Percentiles rank a stretch among this genome's conserved stretches.
phyloP scores from a whole-genome alignment of 1,140 invertebrate species.

The Fopius arisanus region DNA sequence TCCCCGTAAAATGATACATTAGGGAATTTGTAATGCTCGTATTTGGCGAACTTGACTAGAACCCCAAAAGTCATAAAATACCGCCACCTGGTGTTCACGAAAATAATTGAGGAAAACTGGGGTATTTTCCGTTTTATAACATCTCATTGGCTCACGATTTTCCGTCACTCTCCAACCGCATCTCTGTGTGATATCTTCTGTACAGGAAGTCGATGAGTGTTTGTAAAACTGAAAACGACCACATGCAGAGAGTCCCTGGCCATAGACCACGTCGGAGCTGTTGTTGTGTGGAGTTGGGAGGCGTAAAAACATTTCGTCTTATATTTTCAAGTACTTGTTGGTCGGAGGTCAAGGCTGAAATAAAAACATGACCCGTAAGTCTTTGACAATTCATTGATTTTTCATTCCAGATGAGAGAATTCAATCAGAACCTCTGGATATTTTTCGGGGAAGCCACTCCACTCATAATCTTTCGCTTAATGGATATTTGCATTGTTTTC shows the following conservation, averaged over 20 bases:
- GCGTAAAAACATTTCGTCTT: constrained; percentile 25
- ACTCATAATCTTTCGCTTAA: not conserved
- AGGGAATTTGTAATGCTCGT: too few relatives aligned
- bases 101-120: not conserved
- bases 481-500: not conserved
- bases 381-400: not conserved
- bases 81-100: not conserved
- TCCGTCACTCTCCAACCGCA: not conserved
- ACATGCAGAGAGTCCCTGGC: not conserved
- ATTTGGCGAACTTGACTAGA: too few relatives aligned
- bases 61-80: not conserved
- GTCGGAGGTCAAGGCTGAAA: constrained; percentile 57
- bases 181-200: not conserved
- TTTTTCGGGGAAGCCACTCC: not conserved
- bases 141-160: not conserved
- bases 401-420: not conserved
- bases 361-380: constrained; percentile 62
- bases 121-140: not conserved
- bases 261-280: constrained; percentile 8
- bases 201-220: not conserved
- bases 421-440: not conserved
- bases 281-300: not conserved
- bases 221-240: not conserved
- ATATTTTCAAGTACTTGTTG: constrained; percentile 52
- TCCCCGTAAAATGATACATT: too few relatives aligned